Base-by-base conservation (phyloP, 1,140 invertebrate genomes). In the Atta texana region DNA sequence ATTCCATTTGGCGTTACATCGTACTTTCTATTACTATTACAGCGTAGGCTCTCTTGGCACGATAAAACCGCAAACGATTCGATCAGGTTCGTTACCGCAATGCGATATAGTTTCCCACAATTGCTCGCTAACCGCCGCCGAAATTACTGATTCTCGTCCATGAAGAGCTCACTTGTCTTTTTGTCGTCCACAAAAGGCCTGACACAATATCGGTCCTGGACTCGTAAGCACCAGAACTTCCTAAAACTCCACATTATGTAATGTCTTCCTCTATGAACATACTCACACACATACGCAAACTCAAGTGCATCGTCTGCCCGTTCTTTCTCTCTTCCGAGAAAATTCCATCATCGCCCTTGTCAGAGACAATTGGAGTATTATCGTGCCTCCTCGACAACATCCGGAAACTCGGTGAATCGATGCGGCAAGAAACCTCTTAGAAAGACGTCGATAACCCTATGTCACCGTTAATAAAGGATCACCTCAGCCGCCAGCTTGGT, bases 341-440 rank as follows among this genome's bases (percentile, higher is more conserved):
- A 88, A 78, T 88, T 85, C 85, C 82, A 78, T 86, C 68, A 72
- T 59, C 51, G 49, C 39, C 66, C 74, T 88, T 86, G 76, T 78
- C 68, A 68, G 68, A 51, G 49, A 82, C 71, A 76, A 57, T 88
- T 66, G 44, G 85, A 82, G 53, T 82, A 87, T 68, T 71, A 76
- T 81, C 68, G 57, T 71, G 66, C 74, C 68, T 72, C 63, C 39
- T 49, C 39, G 59, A 74, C 72, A 49, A 61, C 51, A 64, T 66
- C 72, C 63, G 76, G 71, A 72, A 89, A 90, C 71, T 87, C 86
- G 24, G 66, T 39, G 77, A 89, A 87, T 89, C 85, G 80, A 84
- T 44, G 80, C 55, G 57, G 68, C 75, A 90, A 90, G 89, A 90
- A 90, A 90, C 81, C 89, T 82, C 87, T 88, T 75, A 88, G 80